A percentile compares a stretch with the other conserved stretches of the same genome.
Evolutionary conservation across 2,113 vertebrate genomes (phyloP).

Genomic region (Gracilinanus agilis): DNA sequence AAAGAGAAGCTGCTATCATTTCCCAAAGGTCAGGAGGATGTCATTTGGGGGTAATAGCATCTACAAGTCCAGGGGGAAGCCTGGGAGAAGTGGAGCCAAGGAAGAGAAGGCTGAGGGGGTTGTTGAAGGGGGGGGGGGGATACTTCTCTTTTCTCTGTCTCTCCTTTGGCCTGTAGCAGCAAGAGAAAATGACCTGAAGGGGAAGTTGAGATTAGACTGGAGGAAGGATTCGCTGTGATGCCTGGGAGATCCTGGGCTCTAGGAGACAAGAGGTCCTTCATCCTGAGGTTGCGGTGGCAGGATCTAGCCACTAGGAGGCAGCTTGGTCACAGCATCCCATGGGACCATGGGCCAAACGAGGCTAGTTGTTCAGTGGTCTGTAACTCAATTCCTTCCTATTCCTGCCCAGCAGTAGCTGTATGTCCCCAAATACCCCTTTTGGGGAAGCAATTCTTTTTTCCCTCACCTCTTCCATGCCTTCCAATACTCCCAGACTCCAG

Average conservation of each 20-base stretch:
- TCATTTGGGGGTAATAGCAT: not conserved
- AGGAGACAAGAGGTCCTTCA: not conserved
- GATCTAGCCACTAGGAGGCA: slow-evolving; percentile 69
- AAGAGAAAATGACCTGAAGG: not conserved
- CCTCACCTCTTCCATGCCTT: not conserved
- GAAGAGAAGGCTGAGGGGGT: not conserved
- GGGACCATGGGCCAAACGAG: not conserved
- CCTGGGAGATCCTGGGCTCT: not conserved
- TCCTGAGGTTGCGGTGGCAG: not conserved
- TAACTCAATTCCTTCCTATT: not conserved
- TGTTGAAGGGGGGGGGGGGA: not conserved
- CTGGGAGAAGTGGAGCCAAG: not conserved
- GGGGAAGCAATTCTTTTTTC: not conserved
- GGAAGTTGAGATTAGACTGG: not conserved
- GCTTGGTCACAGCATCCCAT: slow-evolving; percentile 56
- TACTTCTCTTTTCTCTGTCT: not conserved
- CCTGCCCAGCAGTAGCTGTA: not conserved
- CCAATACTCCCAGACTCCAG: slow-evolving; percentile 7
- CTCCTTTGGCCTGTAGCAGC: not conserved
- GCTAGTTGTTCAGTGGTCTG: not conserved
- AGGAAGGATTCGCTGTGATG: not conserved
- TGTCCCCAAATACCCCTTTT: slow-evolving; percentile 15
- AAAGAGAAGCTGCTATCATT: not conserved
- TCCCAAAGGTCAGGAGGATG: not conserved
- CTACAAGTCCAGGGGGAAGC: not conserved